phyloP scores from a whole-genome alignment of 2,888 invertebrate genomes.

The Hipparchia sbordonii region DNA sequence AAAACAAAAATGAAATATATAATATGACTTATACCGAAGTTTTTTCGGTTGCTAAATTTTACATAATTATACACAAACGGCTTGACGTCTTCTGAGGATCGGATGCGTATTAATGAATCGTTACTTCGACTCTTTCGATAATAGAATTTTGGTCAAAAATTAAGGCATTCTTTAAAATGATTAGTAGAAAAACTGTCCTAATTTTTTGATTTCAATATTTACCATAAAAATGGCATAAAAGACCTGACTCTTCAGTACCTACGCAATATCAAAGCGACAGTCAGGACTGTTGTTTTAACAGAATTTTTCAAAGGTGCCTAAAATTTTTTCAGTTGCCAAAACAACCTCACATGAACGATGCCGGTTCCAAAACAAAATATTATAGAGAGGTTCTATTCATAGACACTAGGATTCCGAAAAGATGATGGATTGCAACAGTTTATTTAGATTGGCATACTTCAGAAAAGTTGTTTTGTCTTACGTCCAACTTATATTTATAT shows the following conservation, averaged over 20 bases:
- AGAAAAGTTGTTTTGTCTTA: neutral
- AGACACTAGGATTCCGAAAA: neutral
- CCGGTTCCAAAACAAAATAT: neutral
- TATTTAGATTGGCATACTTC: neutral
- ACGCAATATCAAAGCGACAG: neutral
- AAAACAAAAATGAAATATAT: constrained; percentile 6
- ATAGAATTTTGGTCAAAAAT: neutral
- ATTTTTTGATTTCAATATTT: neutral
- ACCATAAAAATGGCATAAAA: neutral
- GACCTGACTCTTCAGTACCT: neutral
- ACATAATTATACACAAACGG: constrained; percentile 8
- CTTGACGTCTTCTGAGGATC: neutral
- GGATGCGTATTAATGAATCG: neutral
- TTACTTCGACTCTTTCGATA: neutral
- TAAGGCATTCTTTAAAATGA: neutral
- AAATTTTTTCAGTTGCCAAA: neutral
- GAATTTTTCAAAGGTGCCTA: neutral
- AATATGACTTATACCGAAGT: constrained; percentile 20
- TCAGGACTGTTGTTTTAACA: neutral
- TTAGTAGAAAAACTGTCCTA: neutral
- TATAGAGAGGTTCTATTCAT: neutral
- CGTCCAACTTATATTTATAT: neutral
- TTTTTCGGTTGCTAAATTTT: constrained; percentile 9
- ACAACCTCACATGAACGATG: neutral
- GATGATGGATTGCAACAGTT: neutral